phyloP scores from a whole-genome alignment of 2,113 vertebrate genomes.

The Oryzias melastigma region DNA sequence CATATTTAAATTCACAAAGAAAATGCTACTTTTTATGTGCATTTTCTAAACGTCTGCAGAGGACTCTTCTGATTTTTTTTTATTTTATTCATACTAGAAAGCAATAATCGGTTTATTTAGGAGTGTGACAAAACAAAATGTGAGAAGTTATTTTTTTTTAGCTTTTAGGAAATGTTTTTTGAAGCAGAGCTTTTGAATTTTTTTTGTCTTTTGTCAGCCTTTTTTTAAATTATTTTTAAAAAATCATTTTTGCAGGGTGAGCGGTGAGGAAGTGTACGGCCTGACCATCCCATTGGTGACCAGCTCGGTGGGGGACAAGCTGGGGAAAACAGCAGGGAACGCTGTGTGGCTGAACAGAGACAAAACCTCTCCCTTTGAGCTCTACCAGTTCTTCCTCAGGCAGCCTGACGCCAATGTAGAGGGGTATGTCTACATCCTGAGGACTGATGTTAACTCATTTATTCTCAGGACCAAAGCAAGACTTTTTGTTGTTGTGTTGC shows the following conservation, averaged over 20 bases:
- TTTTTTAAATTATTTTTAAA: no score
- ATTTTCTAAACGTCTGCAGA: no score
- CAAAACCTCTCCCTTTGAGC: conserved; percentile 90
- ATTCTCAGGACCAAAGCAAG: not conserved
- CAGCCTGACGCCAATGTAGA: conserved; percentile 83
- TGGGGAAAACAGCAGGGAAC: conserved; percentile 95
- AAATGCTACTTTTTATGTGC: no score
- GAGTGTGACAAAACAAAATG: no score
- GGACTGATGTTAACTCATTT: not conserved
- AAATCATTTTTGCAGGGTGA: conserved; percentile 72
- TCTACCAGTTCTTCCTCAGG: conserved; percentile 95
- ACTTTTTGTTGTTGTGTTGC: not conserved
- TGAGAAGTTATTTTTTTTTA: no score
- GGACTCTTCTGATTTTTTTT: no score
- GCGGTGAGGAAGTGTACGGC: conserved; percentile 89
- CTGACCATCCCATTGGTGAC: conserved; percentile 92
- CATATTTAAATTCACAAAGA: no score
- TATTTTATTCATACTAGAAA: no score
- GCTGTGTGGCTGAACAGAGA: conserved; percentile 93
- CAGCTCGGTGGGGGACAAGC: conserved; percentile 88
- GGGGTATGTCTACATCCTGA: conserved; percentile 69
- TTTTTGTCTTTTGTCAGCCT: no score
- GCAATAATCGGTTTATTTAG: no score
- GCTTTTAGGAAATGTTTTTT: no score
- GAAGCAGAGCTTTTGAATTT: no score